Conservation (phyloP, 2,113 vertebrate genomes). For the Eidolon helvum region DNA sequence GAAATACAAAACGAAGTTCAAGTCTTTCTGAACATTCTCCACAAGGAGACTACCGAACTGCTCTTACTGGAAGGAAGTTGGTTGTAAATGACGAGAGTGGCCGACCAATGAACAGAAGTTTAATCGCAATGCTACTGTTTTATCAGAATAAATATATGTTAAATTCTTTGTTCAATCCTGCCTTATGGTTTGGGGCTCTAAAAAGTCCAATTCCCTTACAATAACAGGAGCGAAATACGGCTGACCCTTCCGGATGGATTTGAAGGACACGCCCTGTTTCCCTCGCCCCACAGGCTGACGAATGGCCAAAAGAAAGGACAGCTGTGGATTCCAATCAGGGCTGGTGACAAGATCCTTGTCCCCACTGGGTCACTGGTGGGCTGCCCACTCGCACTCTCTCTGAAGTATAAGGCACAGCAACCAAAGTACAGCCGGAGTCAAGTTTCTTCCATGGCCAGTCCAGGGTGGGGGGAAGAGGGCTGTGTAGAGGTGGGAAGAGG, state of each 20-base stretch:
- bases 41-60: not conserved
- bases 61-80: not conserved
- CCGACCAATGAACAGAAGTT: not conserved
- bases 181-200: not conserved
- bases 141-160: not conserved
- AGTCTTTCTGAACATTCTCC: not conserved
- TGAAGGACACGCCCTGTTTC: no score
- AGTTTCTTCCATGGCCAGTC: not conserved
- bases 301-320: not conserved
- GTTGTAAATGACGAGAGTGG: not conserved
- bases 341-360: not conserved
- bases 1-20: not conserved
- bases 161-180: not conserved
- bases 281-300: not conserved
- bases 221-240: not conserved
- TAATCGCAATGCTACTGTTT: not conserved
- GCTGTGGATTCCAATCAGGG: not conserved
- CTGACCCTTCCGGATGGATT: not conserved
- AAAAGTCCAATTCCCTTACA: not conserved
- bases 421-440: accelerated
- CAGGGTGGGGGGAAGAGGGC: not conserved
- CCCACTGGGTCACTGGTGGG: not conserved
- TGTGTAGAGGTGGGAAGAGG: accelerated
- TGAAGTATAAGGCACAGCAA: not conserved
- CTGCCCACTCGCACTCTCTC: not conserved